phyloP scores from a whole-genome alignment of 2,797 vertebrate genomes.

The Pipistrellus pipistrellus region DNA sequence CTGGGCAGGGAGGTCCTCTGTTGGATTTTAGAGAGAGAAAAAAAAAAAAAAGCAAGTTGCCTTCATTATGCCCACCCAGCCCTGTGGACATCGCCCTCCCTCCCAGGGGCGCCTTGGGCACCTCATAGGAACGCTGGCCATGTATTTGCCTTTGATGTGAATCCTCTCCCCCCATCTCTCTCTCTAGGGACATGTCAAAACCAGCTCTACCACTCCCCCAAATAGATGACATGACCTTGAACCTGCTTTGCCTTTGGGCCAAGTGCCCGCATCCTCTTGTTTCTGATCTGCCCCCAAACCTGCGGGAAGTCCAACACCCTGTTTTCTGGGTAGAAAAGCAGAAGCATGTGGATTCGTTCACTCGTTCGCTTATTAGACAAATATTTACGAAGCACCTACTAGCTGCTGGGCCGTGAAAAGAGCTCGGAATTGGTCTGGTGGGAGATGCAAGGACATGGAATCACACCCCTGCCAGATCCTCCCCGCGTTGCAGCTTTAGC shows the following conservation, averaged over 20 bases:
- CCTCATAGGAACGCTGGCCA: not conserved
- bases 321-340: not conserved
- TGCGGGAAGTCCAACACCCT: not conserved
- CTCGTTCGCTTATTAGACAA: not conserved
- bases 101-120: accelerated
- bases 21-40: not conserved
- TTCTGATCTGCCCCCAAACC: not conserved
- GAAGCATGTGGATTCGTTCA: not conserved
- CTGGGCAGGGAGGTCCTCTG: not conserved
- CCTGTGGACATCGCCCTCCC: not conserved
- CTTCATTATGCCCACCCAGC: not conserved
- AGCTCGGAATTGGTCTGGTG: not conserved
- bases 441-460: not conserved
- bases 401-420: not conserved
- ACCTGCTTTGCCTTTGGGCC: not conserved
- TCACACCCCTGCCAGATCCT: not conserved
- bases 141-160: not conserved
- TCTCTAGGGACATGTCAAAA: not conserved
- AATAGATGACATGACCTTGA: not conserved
- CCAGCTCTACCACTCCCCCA: too few species aligned
- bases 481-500: not conserved
- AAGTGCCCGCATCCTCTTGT: accelerated
- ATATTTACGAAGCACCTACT: not conserved
- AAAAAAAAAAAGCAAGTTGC: too few species aligned
- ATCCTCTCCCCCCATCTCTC: not conserved